phyloP scores from a whole-genome alignment of 2,888 invertebrate genomes.

The Alentia gelatinosa region DNA sequence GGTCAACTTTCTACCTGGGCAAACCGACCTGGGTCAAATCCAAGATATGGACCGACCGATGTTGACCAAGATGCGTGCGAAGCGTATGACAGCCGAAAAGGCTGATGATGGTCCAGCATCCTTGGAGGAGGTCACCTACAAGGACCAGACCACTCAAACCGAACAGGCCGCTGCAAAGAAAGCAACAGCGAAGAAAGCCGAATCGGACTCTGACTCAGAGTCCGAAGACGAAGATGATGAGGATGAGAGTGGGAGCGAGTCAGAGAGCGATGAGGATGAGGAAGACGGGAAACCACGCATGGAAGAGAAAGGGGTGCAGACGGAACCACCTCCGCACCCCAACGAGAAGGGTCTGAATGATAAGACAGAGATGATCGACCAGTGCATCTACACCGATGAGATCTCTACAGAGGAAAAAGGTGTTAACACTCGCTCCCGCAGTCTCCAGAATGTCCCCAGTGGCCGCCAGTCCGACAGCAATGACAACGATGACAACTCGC shows the following conservation, averaged over 20 bases:
- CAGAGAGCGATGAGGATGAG: conserved; percentile 66
- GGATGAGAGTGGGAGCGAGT: conserved; percentile 38
- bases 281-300: conserved; percentile 50
- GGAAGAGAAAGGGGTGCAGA: conserved; percentile 59
- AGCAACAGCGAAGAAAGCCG: conserved; percentile 13
- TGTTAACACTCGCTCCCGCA: conserved; percentile 70
- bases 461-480: background rate
- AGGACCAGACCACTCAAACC: conserved; percentile 65
- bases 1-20: conserved; percentile 76
- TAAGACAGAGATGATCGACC: conserved; percentile 60
- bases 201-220: conserved; percentile 55
- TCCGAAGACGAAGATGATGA: conserved; percentile 51
- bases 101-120: conserved; percentile 47
- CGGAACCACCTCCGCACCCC: conserved; percentile 56
- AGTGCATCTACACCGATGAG: conserved; percentile 63
- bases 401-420: conserved; percentile 74
- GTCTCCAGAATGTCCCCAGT: conserved; percentile 66
- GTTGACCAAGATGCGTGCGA: conserved; percentile 66
- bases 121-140: conserved; percentile 62
- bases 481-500: conserved; percentile 54
- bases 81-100: conserved; percentile 45
- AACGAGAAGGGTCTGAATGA: conserved; percentile 18
- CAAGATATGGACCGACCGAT: conserved; percentile 75
- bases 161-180: conserved; percentile 62
- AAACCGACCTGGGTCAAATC: conserved; percentile 76